These are phyloP conservation scores for Plectus sambesii DNA, from an alignment of 1,140 invertebrate genomes.

Conservation along the genomic window DNA sequence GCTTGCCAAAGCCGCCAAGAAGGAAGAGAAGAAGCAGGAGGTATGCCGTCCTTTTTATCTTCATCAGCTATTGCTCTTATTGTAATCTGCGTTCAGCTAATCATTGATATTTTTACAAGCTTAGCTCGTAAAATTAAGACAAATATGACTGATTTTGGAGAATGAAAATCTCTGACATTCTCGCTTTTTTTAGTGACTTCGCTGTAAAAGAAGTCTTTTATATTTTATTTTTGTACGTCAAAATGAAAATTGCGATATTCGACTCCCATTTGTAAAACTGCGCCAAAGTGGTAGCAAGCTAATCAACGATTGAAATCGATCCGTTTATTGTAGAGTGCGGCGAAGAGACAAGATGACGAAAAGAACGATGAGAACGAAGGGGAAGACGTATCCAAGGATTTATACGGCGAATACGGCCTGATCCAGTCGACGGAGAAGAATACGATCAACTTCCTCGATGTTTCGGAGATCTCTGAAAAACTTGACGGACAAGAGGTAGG, in stretches of 20 bases:
- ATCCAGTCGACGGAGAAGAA: constrained; percentile 34
- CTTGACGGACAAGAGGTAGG: constrained; percentile 30
- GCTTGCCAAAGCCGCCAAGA: constrained; percentile 18
- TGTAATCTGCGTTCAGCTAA: too few relatives aligned
- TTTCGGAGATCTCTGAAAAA: constrained; percentile 22
- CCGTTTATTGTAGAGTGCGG: too few relatives aligned
- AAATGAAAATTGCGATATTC: too few relatives aligned
- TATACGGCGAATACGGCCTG: constrained; percentile 36
- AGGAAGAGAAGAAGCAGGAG: constrained; percentile 16
- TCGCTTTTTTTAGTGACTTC: neutral
- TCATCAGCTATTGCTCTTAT: neutral
- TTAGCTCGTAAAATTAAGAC: neutral
- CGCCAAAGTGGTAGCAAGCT: too few relatives aligned
- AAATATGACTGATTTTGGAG: neutral
- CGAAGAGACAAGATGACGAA: constrained; percentile 9
- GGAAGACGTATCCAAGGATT: constrained; percentile 32
- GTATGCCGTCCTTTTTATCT: neutral
- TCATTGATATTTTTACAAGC: neutral
- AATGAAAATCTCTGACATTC: neutral
- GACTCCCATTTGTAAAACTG: too few relatives aligned
- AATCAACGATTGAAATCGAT: too few relatives aligned
- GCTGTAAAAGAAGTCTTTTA: neutral
- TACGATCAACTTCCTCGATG: constrained; percentile 25
- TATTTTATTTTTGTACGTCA: neutral
- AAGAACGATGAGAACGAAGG: constrained; percentile 9